These are phyloP conservation scores for Chironomus striatipennis DNA, from an alignment of 1,140 invertebrate genomes.

Conservation along the genomic window DNA sequence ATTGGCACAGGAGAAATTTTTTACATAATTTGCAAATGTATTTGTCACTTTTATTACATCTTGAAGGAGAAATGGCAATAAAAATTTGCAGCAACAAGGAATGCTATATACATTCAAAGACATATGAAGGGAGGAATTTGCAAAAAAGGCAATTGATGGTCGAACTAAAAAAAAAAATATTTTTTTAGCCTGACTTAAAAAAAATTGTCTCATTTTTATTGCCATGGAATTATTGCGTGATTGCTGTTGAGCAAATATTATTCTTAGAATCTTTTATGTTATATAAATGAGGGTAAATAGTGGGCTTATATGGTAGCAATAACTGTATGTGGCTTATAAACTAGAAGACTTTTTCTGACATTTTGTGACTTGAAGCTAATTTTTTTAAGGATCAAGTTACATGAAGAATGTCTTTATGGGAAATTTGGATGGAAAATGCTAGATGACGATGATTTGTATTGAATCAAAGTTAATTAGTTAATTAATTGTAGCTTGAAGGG, in stretches of 20 bases:
- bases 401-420: no score
- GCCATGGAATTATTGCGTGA: constrained; percentile 7
- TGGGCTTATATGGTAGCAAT: background rate
- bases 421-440: no score
- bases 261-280: background rate
- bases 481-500: no score
- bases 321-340: background rate
- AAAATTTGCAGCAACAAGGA: background rate
- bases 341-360: no score
- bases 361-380: no score
- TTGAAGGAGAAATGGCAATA: constrained; percentile 8
- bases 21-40: constrained; percentile 4
- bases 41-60: background rate
- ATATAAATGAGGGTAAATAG: background rate
- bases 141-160: background rate
- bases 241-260: constrained; percentile 7
- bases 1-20: background rate
- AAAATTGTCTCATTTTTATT: background rate
- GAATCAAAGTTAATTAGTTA: no score
- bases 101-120: background rate
- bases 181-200: constrained; percentile 7
- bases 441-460: no score
- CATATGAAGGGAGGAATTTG: background rate
- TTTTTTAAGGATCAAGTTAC: no score
- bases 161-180: background rate